Base-by-base conservation (phyloP, 1,140 invertebrate genomes). In the Temnothorax longispinosus region DNA sequence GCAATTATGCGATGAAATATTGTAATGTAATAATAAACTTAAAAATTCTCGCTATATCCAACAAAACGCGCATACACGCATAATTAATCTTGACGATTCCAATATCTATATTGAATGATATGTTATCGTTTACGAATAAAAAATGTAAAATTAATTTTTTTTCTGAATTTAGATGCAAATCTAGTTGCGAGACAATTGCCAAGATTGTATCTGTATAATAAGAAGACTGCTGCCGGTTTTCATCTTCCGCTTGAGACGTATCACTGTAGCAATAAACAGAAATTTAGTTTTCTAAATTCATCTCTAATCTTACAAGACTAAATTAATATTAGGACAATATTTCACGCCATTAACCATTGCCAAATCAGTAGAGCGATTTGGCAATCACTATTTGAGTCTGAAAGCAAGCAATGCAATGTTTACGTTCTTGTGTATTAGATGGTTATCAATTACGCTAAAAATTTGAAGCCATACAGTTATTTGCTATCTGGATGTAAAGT, bases 1-100 rank as follows among this genome's bases (percentile, higher is more conserved):
- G 88, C 54, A 64, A 87, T 89, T 85, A 89, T 50, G 67, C 67
- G 15, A 85, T 81, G 78, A 90, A 90, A 90, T 90, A 84, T 84
- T 84, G 54, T 75, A 84, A 65, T 52, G 10, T 67, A 80, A 54
- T 32, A 44, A 60, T 38, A 47, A 38, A 54, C 64, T 52, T 35
- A 11, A 38, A 52, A 52, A 52, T 50, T 18, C 27, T 62, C 21
- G 21, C 7, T 67, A n/a, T 38, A 11, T 56, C 3, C 21, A 84
- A 60, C 41, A 0, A 69, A 69, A 69, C 21, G 18, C 21, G 41
- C 44, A n/a, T 38, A 41, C 35, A 41, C 18, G 35, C 8, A 10
- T 58, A 75, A 75, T 75, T 84, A 60, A 75, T 75, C 27, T 75
- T 41, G 27, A 60, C 32, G 13, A 18, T 69, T 44, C 8, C 35